Evolutionary conservation across 1,140 invertebrate species (phyloP).

Genomic region (Oncopodura yosiiana): DNA sequence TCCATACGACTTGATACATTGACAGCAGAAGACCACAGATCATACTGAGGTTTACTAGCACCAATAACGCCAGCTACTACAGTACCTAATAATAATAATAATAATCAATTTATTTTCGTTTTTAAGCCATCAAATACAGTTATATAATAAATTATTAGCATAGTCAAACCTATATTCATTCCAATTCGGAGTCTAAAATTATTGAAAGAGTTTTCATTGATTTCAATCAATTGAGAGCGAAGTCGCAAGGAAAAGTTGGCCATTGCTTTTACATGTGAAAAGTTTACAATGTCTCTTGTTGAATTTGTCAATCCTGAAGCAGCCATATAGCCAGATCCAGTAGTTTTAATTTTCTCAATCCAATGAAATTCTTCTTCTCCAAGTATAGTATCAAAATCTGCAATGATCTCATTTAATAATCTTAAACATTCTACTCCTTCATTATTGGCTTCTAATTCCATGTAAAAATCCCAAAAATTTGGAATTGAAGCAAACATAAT

Average conservation of each 20-base stretch:
- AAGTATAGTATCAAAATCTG: conserved; percentile 87
- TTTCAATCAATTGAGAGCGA: conserved; percentile 71
- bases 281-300: conserved; percentile 65
- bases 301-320: conserved; percentile 73
- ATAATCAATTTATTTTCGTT: too few species aligned
- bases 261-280: conserved; percentile 73
- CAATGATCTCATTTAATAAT: conserved; percentile 92
- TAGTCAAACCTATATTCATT: conserved; percentile 81
- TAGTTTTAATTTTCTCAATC: conserved; percentile 96
- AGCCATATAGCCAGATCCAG: conserved; percentile 92
- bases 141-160: neutral
- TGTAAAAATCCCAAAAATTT: conserved; percentile 95
- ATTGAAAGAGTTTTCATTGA: conserved; percentile 95
- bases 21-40: conserved; percentile 89
- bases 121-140: conserved; percentile 2
- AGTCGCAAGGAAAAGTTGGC: conserved; percentile 83
- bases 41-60: conserved; percentile 80
- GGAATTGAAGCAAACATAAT: conserved; percentile 93
- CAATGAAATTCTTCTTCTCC: conserved; percentile 74
- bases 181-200: conserved; percentile 88
- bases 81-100: conserved; percentile 49
- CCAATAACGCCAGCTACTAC: conserved; percentile 87
- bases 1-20: conserved; percentile 87
- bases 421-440: conserved; percentile 89
- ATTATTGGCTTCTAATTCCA: conserved; percentile 86